phyloP scores from a whole-genome alignment of 2,888 invertebrate genomes.

The Euproctis similis region DNA sequence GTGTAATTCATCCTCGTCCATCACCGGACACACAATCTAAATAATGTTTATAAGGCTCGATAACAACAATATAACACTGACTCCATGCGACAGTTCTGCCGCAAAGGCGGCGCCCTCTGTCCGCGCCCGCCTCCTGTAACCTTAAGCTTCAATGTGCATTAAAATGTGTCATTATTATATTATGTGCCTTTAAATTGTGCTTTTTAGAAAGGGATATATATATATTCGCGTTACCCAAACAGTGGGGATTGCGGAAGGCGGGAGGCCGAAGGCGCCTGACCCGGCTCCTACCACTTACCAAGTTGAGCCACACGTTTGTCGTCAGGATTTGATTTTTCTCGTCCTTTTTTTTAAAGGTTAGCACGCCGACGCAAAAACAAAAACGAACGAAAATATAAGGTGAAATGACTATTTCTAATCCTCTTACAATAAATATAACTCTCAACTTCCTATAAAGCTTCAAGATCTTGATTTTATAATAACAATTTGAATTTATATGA shows the following conservation, averaged over 20 bases:
- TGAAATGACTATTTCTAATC: no score
- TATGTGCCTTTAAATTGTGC: conserved; percentile 26
- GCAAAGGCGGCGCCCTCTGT: conserved; percentile 56
- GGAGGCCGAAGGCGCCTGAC: conserved; percentile 57
- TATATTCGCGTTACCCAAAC: conserved; percentile 16
- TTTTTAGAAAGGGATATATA: conserved; percentile 24
- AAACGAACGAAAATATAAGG: conserved; percentile 69
- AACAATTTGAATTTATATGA: no score
- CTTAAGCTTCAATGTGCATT: conserved; percentile 29
- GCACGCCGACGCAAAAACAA: conserved; percentile 74
- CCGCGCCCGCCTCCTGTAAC: conserved; percentile 61
- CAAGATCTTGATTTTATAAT: no score
- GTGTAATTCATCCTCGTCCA: conserved; percentile 39
- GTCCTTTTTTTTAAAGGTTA: conserved; percentile 87
- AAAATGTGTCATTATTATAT: conserved; percentile 23
- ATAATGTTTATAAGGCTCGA: conserved; percentile 40
- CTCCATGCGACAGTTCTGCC: conserved; percentile 69
- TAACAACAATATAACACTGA: conserved; percentile 69
- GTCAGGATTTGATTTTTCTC: conserved; percentile 99
- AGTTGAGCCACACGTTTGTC: conserved; percentile 98
- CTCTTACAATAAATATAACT: no score
- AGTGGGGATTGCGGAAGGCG: conserved; percentile 41
- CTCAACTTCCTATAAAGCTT: no score
- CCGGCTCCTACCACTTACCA: conserved; percentile 88
- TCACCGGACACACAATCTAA: conserved; percentile 63